A percentile compares a stretch with the other conserved stretches of the same genome.
These are phyloP conservation scores for Psettodes erumei DNA, from an alignment of 2,113 vertebrate species.

Conservation along the genomic window DNA sequence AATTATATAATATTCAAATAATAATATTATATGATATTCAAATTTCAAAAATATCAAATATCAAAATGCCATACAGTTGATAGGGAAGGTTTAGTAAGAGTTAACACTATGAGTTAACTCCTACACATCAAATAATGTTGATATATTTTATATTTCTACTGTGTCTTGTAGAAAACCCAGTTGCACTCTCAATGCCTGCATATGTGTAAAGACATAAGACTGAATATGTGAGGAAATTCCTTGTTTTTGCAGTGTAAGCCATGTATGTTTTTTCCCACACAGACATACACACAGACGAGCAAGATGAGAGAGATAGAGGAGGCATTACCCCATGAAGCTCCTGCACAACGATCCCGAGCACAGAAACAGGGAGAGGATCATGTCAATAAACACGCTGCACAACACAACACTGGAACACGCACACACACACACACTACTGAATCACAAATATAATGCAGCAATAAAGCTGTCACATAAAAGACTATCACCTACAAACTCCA, in stretches of 20 bases:
- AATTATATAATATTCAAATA: too few relatives aligned
- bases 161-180: neutral
- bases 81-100: too few relatives aligned
- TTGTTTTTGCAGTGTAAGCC: conserved; percentile 59
- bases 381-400: conserved; percentile 79
- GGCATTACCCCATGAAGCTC: conserved; percentile 98
- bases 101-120: too few relatives aligned
- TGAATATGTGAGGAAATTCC: conserved; percentile 55
- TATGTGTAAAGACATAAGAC: conserved; percentile 22
- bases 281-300: conserved; percentile 53
- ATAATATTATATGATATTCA: too few relatives aligned
- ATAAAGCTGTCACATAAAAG: neutral
- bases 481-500: neutral
- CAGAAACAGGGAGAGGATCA: conserved; percentile 86
- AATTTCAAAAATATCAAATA: too few relatives aligned
- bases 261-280: conserved; percentile 53
- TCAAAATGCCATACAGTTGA: too few relatives aligned
- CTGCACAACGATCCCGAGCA: conserved; percentile 89
- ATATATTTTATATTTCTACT: too few relatives aligned
- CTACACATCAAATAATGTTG: too few relatives aligned
- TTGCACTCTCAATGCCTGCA: neutral
- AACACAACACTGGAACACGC: neutral
- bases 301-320: conserved; percentile 78
- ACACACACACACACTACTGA: neutral
- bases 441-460: neutral